Evolutionary conservation across 2,888 invertebrate genomes (phyloP).

Genomic region (Terebella lapidaria): DNA sequence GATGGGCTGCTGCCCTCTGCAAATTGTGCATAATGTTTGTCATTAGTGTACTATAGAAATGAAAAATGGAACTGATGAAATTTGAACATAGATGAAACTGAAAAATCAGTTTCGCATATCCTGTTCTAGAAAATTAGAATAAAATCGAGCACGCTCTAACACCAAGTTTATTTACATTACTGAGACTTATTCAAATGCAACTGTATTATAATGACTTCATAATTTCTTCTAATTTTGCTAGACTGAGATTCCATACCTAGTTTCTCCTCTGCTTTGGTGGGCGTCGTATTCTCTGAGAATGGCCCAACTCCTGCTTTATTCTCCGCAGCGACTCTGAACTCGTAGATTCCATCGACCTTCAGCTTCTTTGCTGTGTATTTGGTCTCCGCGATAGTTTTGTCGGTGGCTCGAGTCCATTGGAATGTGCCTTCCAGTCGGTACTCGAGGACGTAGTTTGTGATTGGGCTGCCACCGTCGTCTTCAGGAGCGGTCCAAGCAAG

Average conservation of each 20-base stretch:
- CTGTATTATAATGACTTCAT: too few species aligned
- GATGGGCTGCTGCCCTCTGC: slow-evolving; percentile 35
- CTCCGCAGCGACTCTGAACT: slow-evolving; percentile 28
- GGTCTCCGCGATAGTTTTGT: slow-evolving; percentile 1
- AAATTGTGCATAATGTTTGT: background rate
- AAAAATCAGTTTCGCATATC: too few species aligned
- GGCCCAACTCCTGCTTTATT: slow-evolving; percentile 64
- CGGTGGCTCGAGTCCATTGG: slow-evolving; percentile 15
- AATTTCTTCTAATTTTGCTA: too few species aligned
- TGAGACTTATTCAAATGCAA: too few species aligned
- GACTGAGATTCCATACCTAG: too few species aligned
- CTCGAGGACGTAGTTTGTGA: slow-evolving; percentile 47
- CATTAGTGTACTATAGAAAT: too few species aligned
- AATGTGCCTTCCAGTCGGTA: slow-evolving; percentile 31
- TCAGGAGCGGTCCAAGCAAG: slow-evolving; percentile 56
- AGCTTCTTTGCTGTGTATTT: slow-evolving; percentile 14
- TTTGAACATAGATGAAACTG: too few species aligned
- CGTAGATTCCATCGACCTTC: slow-evolving; percentile 58
- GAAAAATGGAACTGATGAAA: background rate
- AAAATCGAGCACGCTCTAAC: too few species aligned
- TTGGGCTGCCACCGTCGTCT: slow-evolving; percentile 47
- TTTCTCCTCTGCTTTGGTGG: slow-evolving; percentile 36
- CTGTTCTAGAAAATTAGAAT: too few species aligned
- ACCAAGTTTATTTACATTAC: too few species aligned
- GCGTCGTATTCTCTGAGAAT: slow-evolving; percentile 59